Base-by-base conservation (phyloP, 2,113 vertebrate species). In the Halcyon malimbica region DNA sequence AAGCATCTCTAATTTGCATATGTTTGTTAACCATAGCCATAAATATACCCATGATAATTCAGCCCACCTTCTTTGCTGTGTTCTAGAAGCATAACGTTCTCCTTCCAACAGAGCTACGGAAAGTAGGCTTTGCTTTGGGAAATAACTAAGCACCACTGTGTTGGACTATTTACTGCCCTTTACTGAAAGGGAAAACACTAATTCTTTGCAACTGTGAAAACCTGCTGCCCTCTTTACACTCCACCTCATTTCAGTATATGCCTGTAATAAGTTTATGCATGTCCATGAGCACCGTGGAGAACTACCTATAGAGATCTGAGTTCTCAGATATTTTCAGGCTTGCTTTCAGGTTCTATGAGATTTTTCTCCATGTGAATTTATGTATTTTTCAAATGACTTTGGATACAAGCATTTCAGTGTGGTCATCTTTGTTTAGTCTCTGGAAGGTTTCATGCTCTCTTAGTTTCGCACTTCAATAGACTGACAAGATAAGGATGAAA, bases 11-110 rank as follows among this genome's bases (percentile, higher is more conserved):
- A 33, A 78, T 92, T 83, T 92, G 46, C 89, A 78, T 93, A 65
- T 81, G 76, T 94, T 97, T 90, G 75, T 88, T 80, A 95, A 90
- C 54, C 71, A 35, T 24, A 87, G 54, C 73, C 83, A 92, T 92
- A 97, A 96, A 95, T 95, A 97, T 23, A 81, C 20, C 28, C 76
- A 87, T 37, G 86, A 90, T 83, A 93, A 93, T 90, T 90, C 94
- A 92, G 77, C 68, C 95, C 89, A 89, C 91, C 89, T 90, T 64
- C 41, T 83, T 92, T 70, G 63, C 73, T 88, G 2, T 73, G 37
- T 70, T 93, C 54, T 41, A 63, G 83, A 92, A 89, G 33, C 56
- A 62, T 81, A 67, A 86, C 54, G 11, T 60, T 86, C 51, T 69
- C 35, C 29, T 26, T 69, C 35, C 41, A 57, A 37, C 83, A 87